Evolutionary conservation across 1,140 invertebrate species (phyloP).

Genomic region (Zaprionus lachaisei): DNA sequence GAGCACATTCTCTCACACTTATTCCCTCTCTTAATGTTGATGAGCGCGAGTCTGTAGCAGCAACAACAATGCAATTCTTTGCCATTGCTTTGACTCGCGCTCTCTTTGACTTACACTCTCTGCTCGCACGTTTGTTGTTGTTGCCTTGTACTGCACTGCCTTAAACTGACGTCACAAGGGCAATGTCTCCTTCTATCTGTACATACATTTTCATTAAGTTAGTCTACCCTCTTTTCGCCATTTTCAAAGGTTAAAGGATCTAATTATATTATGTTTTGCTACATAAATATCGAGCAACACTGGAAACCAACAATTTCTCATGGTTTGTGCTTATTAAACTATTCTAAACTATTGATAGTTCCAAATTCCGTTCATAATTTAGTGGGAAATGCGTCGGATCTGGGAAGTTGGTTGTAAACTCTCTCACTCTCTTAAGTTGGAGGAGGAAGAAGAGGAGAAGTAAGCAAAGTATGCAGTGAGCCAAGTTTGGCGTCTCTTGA

Average conservation of each 20-base stretch:
- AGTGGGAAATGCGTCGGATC: conserved; percentile 1
- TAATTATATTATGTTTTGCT: no score
- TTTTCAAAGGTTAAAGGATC: no score
- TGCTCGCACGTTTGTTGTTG: background rate
- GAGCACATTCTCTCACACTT: background rate
- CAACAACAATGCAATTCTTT: background rate
- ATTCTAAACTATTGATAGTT: background rate
- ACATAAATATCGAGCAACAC: no score
- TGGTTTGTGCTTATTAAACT: no score
- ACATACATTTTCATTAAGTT: no score
- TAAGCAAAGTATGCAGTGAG: conserved; percentile 6
- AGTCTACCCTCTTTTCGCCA: no score
- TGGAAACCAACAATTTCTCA: no score
- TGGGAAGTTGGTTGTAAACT: conserved; percentile 4
- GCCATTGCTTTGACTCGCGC: background rate
- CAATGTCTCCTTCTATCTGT: no score
- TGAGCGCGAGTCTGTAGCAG: background rate
- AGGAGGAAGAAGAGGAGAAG: background rate
- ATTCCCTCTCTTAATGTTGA: background rate
- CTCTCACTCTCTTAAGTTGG: background rate
- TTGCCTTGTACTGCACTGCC: background rate
- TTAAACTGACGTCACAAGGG: background rate
- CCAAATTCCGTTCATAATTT: conserved; percentile 14
- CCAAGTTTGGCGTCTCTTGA: conserved; percentile 31
- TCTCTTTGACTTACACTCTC: background rate